Conservation (phyloP, 2,888 invertebrate genomes). For the Poecilus cupreus region DNA sequence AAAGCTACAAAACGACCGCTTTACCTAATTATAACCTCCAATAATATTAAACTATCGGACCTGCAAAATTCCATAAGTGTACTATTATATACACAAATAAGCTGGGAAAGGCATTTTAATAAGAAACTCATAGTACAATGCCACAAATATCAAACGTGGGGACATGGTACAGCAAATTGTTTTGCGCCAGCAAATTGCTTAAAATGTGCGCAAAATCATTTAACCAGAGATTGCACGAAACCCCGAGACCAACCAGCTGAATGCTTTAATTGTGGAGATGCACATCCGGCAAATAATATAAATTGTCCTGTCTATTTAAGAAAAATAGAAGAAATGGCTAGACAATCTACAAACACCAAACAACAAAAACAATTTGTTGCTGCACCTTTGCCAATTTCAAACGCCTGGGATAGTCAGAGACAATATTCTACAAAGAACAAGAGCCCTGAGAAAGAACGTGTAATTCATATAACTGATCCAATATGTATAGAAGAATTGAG, state of each 20-base stretch:
- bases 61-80: neutral
- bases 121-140: neutral
- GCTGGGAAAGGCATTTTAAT: neutral
- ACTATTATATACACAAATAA: neutral
- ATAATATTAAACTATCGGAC: neutral
- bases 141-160: neutral
- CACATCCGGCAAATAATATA: neutral
- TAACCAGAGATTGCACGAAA: neutral
- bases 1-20: neutral
- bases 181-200: neutral
- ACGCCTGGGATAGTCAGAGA: neutral
- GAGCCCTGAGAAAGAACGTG: neutral
- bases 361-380: neutral
- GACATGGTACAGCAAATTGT: too few species aligned
- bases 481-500: conserved; percentile 59
- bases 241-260: neutral
- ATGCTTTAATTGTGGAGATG: neutral
- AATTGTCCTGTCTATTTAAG: neutral
- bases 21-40: neutral
- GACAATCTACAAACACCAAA: neutral
- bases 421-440: too few species aligned
- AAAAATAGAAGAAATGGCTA: neutral
- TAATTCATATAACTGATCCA: conserved; percentile 56
- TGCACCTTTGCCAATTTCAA: neutral
- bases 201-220: neutral